phyloP scores from a whole-genome alignment of 1,140 invertebrate genomes.

The Steinernema feltiae region DNA sequence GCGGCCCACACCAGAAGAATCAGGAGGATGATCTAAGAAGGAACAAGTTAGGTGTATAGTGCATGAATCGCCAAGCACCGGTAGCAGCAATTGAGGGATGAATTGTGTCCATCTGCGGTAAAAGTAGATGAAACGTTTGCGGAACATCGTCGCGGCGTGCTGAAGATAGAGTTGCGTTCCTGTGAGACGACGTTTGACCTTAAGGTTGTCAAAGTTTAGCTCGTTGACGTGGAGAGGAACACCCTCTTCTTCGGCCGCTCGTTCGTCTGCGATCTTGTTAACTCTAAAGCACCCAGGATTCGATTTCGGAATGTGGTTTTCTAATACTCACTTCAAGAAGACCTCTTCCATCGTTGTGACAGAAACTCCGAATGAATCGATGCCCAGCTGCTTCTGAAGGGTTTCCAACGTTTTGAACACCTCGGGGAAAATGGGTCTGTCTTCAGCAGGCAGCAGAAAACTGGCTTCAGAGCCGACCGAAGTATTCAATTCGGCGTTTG shows the following conservation, averaged over 20 bases:
- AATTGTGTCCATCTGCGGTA: slow-evolving; percentile 4
- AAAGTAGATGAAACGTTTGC: background rate
- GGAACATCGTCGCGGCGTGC: background rate
- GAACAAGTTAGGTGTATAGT: background rate
- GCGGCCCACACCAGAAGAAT: background rate
- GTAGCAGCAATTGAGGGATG: slow-evolving; percentile 34
- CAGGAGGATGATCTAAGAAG: background rate
- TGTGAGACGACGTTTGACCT: slow-evolving; percentile 8
- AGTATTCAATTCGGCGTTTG: slow-evolving; percentile 12
- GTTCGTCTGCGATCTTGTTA: slow-evolving; percentile 5
- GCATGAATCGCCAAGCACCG: slow-evolving; percentile 21
- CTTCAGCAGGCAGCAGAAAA: slow-evolving; percentile 17
- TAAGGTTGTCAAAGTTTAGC: background rate
- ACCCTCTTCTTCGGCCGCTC: slow-evolving; percentile 5
- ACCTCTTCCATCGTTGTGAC: slow-evolving; percentile 35
- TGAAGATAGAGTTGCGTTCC: background rate
- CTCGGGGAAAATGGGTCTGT: slow-evolving; percentile 24
- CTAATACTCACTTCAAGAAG: background rate
- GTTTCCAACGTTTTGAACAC: slow-evolving; percentile 27
- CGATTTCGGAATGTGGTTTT: background rate
- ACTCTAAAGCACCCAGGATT: slow-evolving; percentile 20
- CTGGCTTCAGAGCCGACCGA: background rate
- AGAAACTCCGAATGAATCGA: slow-evolving; percentile 32
- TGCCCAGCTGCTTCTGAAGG: background rate
- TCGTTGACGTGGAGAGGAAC: background rate